Evolutionary conservation across 2,113 vertebrate genomes (phyloP).

Genomic region (Carollia perspicillata): DNA sequence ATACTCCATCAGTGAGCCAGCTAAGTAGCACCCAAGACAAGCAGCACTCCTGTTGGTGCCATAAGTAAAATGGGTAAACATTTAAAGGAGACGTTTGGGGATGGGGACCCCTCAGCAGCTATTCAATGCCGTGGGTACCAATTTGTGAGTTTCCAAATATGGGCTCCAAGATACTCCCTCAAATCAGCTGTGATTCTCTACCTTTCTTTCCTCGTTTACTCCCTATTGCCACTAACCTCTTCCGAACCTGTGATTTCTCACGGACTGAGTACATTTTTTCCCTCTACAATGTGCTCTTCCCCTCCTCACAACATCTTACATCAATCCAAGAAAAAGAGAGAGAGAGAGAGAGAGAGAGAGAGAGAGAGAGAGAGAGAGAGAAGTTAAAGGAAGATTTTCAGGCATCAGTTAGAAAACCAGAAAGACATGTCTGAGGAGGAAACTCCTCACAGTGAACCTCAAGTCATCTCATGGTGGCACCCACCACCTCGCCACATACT

Average conservation of each 20-base stretch:
- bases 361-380: not conserved
- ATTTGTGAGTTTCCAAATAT: not conserved
- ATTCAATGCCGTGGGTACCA: not conserved
- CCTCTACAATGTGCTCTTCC: not conserved
- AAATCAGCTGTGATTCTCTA: not conserved
- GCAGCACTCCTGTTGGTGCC: not conserved
- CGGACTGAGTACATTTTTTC: not conserved
- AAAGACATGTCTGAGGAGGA: not conserved
- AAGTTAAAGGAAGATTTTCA: not conserved
- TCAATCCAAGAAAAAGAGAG: not conserved
- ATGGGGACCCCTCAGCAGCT: not conserved
- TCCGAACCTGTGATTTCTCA: not conserved
- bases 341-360: not conserved
- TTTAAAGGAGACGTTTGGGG: not conserved
- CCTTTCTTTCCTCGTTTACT: not conserved
- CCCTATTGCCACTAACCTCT: not conserved
- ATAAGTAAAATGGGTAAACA: not conserved
- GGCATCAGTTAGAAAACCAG: not conserved
- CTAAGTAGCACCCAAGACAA: not conserved
- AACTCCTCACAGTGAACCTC: not conserved
- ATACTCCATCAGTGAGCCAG: slow-evolving; percentile 25
- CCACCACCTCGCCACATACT: rapidly evolving
- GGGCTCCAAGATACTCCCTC: not conserved
- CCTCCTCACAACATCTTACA: not conserved
- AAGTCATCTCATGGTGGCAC: not conserved